Evolutionary conservation across 2,888 invertebrate genomes (phyloP).

Genomic region (Atrina japonica): DNA sequence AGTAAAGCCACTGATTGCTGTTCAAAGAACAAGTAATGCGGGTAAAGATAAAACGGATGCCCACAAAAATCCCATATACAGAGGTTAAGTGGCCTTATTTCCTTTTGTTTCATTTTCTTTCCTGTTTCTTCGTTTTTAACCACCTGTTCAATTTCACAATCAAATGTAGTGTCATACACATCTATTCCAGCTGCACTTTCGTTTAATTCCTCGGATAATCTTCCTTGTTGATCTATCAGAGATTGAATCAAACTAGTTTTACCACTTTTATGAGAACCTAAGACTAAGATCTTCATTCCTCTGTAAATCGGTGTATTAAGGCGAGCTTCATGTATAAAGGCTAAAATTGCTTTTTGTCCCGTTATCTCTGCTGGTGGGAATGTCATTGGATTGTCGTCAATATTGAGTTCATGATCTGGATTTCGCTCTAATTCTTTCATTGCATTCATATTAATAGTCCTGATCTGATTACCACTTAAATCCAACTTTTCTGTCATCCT

Average conservation of each 20-base stretch:
- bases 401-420: slow-evolving; percentile 63
- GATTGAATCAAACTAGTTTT: slow-evolving; percentile 76
- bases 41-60: slow-evolving; percentile 71
- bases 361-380: slow-evolving; percentile 76
- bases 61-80: slow-evolving; percentile 79
- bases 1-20: slow-evolving; percentile 73
- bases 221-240: slow-evolving; percentile 76
- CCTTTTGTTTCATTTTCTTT: slow-evolving; percentile 27
- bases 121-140: slow-evolving; percentile 32
- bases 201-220: slow-evolving; percentile 69
- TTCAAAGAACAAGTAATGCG: slow-evolving; percentile 75
- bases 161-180: slow-evolving; percentile 69
- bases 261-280: slow-evolving; percentile 69
- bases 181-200: slow-evolving; percentile 74
- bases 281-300: slow-evolving; percentile 69
- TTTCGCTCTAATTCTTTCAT: slow-evolving; percentile 74
- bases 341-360: slow-evolving; percentile 75
- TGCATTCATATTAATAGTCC: slow-evolving; percentile 65
- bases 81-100: slow-evolving; percentile 57
- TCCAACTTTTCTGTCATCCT: slow-evolving; percentile 74
- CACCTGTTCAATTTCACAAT: slow-evolving; percentile 52
- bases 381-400: slow-evolving; percentile 75
- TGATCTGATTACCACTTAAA: slow-evolving; percentile 73
- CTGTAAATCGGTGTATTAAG: slow-evolving; percentile 70
- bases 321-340: slow-evolving; percentile 76